These are phyloP conservation scores for Drosophila elegans DNA, from an alignment of 1,140 invertebrate species.

Conservation along the genomic window DNA sequence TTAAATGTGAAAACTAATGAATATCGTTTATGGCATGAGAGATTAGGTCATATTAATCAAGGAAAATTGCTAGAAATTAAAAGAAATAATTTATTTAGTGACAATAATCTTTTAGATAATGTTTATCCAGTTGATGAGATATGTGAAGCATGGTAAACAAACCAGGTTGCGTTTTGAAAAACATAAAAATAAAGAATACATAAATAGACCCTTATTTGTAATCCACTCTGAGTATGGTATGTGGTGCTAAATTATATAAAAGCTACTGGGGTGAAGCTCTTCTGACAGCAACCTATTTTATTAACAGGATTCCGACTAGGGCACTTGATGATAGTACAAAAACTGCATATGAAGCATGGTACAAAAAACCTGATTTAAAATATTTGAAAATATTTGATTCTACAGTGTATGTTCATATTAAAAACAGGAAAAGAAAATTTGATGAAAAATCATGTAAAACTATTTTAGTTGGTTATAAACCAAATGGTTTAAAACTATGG, in stretches of 20 bases:
- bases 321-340: constrained; percentile 1
- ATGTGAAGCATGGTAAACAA: constrained; percentile 85
- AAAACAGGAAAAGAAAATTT: constrained; percentile 21
- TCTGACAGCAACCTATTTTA: constrained; percentile 14
- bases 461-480: constrained; percentile 13
- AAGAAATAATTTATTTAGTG: constrained; percentile 68
- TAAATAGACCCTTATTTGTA: constrained; percentile 65
- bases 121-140: constrained; percentile 41
- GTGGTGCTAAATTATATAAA: constrained; percentile 19
- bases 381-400: constrained; percentile 16
- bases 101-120: constrained; percentile 54
- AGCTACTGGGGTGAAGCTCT: constrained; percentile 15
- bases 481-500: constrained; percentile 15
- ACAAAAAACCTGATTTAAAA: constrained; percentile 12
- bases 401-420: constrained; percentile 11
- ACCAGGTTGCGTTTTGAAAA: constrained; percentile 58
- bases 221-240: constrained; percentile 67
- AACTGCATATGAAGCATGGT: constrained; percentile 9
- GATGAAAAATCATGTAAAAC: constrained; percentile 14
- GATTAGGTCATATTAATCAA: constrained; percentile 75
- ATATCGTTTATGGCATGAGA: constrained; percentile 68
- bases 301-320: constrained; percentile 20
- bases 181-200: constrained; percentile 63
- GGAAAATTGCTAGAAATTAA: constrained; percentile 73
- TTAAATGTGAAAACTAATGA: constrained; percentile 11